phyloP scores from a whole-genome alignment of 1,140 invertebrate species.

The Drosophila rhopaloa region DNA sequence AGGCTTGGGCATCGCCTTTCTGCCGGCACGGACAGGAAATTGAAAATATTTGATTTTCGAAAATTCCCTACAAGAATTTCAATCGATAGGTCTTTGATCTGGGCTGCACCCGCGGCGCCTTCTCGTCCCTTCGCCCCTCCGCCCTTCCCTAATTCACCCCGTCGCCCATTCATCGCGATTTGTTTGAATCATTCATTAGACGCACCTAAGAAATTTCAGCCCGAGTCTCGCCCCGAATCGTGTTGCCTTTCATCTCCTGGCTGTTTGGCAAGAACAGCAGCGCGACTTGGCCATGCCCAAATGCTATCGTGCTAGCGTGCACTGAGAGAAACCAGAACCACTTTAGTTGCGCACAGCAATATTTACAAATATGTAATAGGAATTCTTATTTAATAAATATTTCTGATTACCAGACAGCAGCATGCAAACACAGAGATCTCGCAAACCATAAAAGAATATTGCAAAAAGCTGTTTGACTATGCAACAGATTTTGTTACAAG shows the following conservation, averaged over 20 bases:
- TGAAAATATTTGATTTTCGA: constrained; percentile 49
- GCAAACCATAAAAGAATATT: too few relatives aligned
- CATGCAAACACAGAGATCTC: too few relatives aligned
- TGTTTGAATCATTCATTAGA: constrained; percentile 51
- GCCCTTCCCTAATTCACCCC: background rate
- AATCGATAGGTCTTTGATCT: constrained; percentile 51
- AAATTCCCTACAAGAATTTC: constrained; percentile 38
- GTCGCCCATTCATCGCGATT: constrained; percentile 34
- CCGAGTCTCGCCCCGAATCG: constrained; percentile 27
- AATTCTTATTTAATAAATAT: too few relatives aligned
- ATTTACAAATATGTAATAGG: background rate
- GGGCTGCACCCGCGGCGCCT: constrained; percentile 31
- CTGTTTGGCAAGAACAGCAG: constrained; percentile 37
- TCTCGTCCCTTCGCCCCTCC: background rate
- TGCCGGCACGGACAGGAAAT: constrained; percentile 33
- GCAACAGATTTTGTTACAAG: too few relatives aligned
- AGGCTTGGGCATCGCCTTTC: constrained; percentile 13
- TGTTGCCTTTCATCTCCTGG: constrained; percentile 47
- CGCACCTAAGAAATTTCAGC: constrained; percentile 43
- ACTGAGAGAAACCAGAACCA: constrained; percentile 1
- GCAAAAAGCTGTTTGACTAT: too few relatives aligned
- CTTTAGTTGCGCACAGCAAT: background rate
- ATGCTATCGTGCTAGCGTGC: constrained; percentile 27
- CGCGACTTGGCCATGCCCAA: constrained; percentile 20
- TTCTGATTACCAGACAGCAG: too few relatives aligned